Base-by-base conservation (phyloP, 2,113 vertebrate species). In the Equus quagga region DNA sequence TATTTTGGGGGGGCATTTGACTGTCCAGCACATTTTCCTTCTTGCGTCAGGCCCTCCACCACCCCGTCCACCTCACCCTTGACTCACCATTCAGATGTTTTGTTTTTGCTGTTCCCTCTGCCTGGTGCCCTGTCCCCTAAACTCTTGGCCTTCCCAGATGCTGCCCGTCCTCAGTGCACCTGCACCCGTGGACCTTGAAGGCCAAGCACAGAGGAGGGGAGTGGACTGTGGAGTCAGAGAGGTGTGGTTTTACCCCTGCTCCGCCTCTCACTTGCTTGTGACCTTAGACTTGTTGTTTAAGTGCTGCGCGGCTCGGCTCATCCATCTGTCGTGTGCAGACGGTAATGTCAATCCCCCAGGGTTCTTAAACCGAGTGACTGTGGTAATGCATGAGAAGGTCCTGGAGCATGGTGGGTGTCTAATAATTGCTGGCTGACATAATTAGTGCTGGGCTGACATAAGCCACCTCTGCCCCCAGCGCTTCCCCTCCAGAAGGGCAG, bases 361-460 rank as follows among this genome's bases (percentile, higher is more conserved):
- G 33, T 36, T 65, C 62, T 54, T 24, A 21, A 8, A 5, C 8
- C 64, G 21, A 44, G 23, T 28, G 56, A 60, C 31, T 26, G 6
- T 0, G 24, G 1, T 24, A 1, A 28, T 76, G 78, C 62, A 62
- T 0, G 19, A 83, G 76, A 72, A 79, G 28, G 70, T 9, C 51
- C 26, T 65, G 60, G 36, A 21, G 41, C 33, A 51, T 26, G 76
- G 58, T 11, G 70, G 54, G 73, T 44, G 51, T 21, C 58, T 70
- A 56, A 89, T 70, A 26, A 81, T 58, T 69, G 15, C 51, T 72
- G 72, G 17, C 4, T 75, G 93, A 41, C 41, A 17, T 8, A 18
- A 8, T 67, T 0, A 0, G 21, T n/a, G 51, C 51, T 18, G 21
- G 21, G 4, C 23, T 19, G 60, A 88, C 46, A 33, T 3, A 24